Base-by-base conservation (phyloP, 2,888 invertebrate species). In the Bellardia bayeri region DNA sequence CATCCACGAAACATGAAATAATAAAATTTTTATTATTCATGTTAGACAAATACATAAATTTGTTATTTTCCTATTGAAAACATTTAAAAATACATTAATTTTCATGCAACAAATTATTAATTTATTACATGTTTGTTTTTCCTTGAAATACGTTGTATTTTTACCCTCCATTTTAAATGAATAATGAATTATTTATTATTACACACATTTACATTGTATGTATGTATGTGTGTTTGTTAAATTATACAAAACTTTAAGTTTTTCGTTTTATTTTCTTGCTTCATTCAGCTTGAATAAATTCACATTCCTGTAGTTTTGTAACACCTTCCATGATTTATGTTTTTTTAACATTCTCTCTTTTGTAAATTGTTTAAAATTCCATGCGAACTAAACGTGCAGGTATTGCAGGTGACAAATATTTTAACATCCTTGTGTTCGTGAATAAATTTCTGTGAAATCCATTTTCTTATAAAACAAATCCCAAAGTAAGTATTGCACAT, bases 351-450 rank as follows among this genome's bases (percentile, higher is more conserved):
- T 82, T 87, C 74, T 66, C 42, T 75, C 79, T 45, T 78, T 66
- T 85, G 84, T 84, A 85, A 85, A 84, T 84, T 82, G 78, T 87
- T 82, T 84, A 82, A 87, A 81, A 85, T 85, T 87, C 82, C 61
- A 63, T 68, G 63, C 78, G 54, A 37, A 56, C 68, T 54, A 82
- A 79, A 78, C 74, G 72, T 84, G 87, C 85, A 87, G 82, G 87
- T 84, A 87, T 82, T 85, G 78, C 85, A 87, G 87, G 85, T 87
- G 87, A 87, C 87, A 87, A 84, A 87, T 87, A 82, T 56, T 85
- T 87, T 74, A 85, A 85, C 72, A 82, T 82, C 78, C 64, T 80
- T 83, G 51, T 72, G 76, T 75, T 81, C 72, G 82, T 82, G 85
- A 69, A 74, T 82, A 75, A 74, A 75, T 82, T 85, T 85, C 37